These are phyloP conservation scores for Radopholus similis DNA, from an alignment of 1,140 invertebrate genomes.

Conservation along the genomic window DNA sequence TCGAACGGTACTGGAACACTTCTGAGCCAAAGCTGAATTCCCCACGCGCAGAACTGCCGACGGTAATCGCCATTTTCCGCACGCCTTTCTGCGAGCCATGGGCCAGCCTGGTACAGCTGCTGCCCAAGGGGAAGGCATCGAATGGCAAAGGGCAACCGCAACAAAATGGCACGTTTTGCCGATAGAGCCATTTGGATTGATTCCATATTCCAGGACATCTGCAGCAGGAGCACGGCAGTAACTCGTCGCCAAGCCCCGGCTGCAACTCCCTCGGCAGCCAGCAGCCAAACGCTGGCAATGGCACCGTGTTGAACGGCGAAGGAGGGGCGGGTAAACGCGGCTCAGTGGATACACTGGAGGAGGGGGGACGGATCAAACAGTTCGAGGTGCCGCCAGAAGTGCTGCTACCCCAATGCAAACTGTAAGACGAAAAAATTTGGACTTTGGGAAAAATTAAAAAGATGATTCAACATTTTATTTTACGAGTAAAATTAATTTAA, in stretches of 20 bases:
- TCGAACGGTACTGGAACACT: constrained; percentile 26
- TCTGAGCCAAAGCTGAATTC: not conserved
- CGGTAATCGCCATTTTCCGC: constrained; percentile 40
- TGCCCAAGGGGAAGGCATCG: constrained; percentile 4
- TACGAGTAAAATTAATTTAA: no score
- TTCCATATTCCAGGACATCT: not conserved
- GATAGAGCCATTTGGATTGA: not conserved
- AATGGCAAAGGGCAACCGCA: not conserved
- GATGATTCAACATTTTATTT: no score
- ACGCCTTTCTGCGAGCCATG: constrained; percentile 37
- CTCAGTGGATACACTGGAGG: not conserved
- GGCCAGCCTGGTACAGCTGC: constrained; percentile 35
- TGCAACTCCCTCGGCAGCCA: not conserved
- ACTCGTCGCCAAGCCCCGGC: not conserved
- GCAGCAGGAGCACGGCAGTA: not conserved
- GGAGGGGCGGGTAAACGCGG: not conserved
- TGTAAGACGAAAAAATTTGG: constrained; percentile 65
- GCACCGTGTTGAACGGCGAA: not conserved
- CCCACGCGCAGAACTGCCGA: constrained; percentile 35
- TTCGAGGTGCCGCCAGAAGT: constrained; percentile 52
- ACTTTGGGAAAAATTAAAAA: constrained; percentile 17
- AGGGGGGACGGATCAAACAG: constrained; percentile 30
- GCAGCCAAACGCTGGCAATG: not conserved
- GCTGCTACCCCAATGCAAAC: constrained; percentile 67
- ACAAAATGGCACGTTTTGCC: no score